Base-by-base conservation (phyloP, 2,113 vertebrate genomes). In the Neogobius melanostomus region DNA sequence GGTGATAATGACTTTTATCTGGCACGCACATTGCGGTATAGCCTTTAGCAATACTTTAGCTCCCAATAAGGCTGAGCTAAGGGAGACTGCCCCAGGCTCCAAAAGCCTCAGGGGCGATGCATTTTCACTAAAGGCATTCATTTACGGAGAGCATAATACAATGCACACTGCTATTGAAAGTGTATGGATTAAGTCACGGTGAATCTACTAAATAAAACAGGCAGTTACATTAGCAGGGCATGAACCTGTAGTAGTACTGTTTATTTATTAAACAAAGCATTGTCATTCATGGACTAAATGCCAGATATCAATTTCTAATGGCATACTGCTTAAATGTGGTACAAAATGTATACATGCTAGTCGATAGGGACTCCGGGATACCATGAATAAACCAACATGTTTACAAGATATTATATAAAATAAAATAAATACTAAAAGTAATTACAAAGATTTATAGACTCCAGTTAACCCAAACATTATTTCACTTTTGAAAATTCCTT, bases 41-140 rank as follows among this genome's bases (percentile, higher is more conserved):
- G 62, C 62, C 62, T 48, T 64, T 64, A 64, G 62, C 62, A 17
- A 7, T 21, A 45, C 45, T 64, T 59, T 46, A 48, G 46, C 62
- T 64, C 21, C 10, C 46, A 48, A 64, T 8, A 11, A 45, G 12
- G 47, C 17, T 50, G 12, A 51, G 64, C 28, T 59, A 15, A 49
- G 48, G 46, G 47, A 50, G 16, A 50, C 12, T 42, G 62, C 62
- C 45, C 62, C 45, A 6, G 59, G 59, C 14, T 14, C 59, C 15
- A 45, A 5, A n/a, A 28, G 43, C 45, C 62, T 48, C 10, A n/a
- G n/a, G 45, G 62, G n/a, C 16, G 2, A 47, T 12, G 12, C 44
- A 12, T 45, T 48, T 64, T 48, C 16, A 64, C 62, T 48, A 8
- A 16, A 17, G 45, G 62, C 47, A 64, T 64, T 64, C 17, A 9